Evolutionary conservation across 2,113 vertebrate species (phyloP).

Genomic region (Argyrosomus japonicus): DNA sequence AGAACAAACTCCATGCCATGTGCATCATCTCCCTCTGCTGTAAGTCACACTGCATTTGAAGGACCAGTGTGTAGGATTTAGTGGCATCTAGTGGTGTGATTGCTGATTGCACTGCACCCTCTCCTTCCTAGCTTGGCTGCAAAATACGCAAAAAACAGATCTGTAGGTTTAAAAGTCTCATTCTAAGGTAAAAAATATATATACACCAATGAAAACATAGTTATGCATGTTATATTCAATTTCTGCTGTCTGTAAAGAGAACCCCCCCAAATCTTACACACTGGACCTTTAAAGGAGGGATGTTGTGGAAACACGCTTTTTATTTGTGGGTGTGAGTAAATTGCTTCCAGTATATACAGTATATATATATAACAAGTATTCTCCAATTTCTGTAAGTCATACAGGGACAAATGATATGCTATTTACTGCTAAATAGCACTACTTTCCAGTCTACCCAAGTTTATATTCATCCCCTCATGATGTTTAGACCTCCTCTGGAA

Average conservation of each 20-base stretch:
- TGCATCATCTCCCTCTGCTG: slow-evolving; percentile 98
- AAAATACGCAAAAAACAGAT: no score
- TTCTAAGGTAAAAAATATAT: no score
- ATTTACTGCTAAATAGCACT: neutral
- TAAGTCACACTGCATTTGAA: slow-evolving; percentile 82
- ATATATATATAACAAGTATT: no score
- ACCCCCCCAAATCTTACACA: no score
- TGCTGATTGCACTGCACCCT: no score
- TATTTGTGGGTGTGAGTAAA: neutral
- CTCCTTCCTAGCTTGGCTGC: no score
- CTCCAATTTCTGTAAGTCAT: neutral
- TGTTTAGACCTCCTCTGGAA: neutral
- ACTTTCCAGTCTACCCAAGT: neutral
- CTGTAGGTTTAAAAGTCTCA: no score
- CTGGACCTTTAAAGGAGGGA: neutral
- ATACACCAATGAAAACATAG: no score
- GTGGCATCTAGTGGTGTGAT: no score
- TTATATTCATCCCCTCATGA: neutral
- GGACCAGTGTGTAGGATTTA: no score
- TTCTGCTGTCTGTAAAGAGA: no score
- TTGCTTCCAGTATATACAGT: neutral
- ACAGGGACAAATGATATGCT: neutral
- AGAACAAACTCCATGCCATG: slow-evolving; percentile 95
- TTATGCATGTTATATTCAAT: no score
- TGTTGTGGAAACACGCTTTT: neutral